These are phyloP conservation scores for Stomatorhinus ivindoensis DNA, from an alignment of 2,113 vertebrate genomes.

Conservation along the genomic window DNA sequence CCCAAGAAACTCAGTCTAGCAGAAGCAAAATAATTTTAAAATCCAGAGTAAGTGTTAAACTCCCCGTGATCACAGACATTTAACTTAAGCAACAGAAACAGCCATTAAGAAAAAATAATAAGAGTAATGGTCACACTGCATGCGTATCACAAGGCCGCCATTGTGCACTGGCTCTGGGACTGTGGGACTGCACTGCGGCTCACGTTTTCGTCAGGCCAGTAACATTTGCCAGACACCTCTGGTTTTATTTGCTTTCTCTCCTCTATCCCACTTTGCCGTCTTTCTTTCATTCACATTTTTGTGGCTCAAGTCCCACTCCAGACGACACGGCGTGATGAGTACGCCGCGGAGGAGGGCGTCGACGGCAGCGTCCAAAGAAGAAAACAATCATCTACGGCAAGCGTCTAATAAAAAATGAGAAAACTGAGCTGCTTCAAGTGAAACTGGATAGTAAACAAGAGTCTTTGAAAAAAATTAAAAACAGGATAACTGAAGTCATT, in stretches of 20 bases:
- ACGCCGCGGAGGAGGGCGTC: slow-evolving; percentile 35
- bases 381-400: slow-evolving; percentile 11
- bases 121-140: slow-evolving; percentile 26
- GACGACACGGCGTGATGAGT: slow-evolving; percentile 46
- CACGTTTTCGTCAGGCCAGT: not conserved
- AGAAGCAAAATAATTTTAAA: slow-evolving; percentile 28
- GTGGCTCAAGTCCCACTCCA: slow-evolving; percentile 16
- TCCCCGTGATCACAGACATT: slow-evolving; percentile 30
- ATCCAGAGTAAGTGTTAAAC: slow-evolving; percentile 54
- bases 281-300: not conserved
- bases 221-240: slow-evolving; percentile 14
- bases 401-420: not conserved
- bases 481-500: not conserved
- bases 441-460: not conserved
- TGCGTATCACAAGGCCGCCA: slow-evolving; percentile 27
- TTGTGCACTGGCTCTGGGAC: slow-evolving; percentile 24
- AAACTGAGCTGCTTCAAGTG: not conserved
- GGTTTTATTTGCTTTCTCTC: slow-evolving; percentile 9
- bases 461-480: not conserved
- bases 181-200: not conserved
- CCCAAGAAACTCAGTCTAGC: slow-evolving; percentile 42
- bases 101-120: slow-evolving; percentile 29
- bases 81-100: slow-evolving; percentile 29
- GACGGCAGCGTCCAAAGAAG: slow-evolving; percentile 3
- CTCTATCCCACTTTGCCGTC: not conserved